A percentile compares a stretch with the other conserved stretches of the same genome.
Evolutionary conservation across 2,113 vertebrate species (phyloP).

Genomic region (Coptodon rendalli): DNA sequence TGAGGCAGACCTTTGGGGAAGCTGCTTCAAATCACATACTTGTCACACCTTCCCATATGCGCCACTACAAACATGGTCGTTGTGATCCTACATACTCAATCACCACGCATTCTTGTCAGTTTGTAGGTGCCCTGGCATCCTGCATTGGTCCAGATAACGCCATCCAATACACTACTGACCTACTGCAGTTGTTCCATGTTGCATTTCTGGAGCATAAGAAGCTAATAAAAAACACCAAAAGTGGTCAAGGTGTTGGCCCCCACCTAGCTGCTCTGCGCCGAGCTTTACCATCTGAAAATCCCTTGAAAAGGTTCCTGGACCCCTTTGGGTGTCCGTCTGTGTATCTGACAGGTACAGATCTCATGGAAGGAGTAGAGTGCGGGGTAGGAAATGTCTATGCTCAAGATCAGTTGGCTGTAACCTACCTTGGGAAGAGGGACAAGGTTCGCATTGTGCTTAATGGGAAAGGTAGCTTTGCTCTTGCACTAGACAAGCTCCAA

Average conservation of each 20-base stretch:
- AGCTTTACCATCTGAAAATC: conserved; percentile 60
- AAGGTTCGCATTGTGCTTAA: conserved; percentile 67
- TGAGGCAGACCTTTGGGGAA: conserved; percentile 68
- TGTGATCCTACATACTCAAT: conserved; percentile 77
- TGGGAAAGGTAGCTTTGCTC: conserved; percentile 70
- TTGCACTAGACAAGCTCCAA: conserved; percentile 52
- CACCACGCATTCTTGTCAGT: conserved; percentile 55
- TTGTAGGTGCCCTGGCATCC: conserved; percentile 52
- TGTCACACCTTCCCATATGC: conserved; percentile 77
- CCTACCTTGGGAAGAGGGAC: conserved; percentile 72
- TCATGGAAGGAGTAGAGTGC: conserved; percentile 71
- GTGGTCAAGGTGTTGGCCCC: conserved; percentile 72
- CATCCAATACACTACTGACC: conserved; percentile 34
- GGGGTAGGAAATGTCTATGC: conserved; percentile 77
- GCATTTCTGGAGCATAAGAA: conserved; percentile 72
- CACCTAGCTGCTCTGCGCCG: conserved; percentile 69
- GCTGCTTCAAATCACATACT: conserved; percentile 58
- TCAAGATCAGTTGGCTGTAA: conserved; percentile 71
- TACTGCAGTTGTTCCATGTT: conserved; percentile 65
- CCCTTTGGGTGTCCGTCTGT: conserved; percentile 73
- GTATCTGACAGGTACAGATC: conserved; percentile 73
- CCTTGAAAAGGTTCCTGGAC: conserved; percentile 65
- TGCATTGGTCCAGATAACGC: conserved; percentile 35
- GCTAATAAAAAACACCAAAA: conserved; percentile 73
- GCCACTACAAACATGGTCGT: conserved; percentile 77